A percentile compares a stretch with the other conserved stretches of the same genome.
Evolutionary conservation across 2,888 invertebrate genomes (phyloP).

Genomic region (Caenorhabditis afra): DNA sequence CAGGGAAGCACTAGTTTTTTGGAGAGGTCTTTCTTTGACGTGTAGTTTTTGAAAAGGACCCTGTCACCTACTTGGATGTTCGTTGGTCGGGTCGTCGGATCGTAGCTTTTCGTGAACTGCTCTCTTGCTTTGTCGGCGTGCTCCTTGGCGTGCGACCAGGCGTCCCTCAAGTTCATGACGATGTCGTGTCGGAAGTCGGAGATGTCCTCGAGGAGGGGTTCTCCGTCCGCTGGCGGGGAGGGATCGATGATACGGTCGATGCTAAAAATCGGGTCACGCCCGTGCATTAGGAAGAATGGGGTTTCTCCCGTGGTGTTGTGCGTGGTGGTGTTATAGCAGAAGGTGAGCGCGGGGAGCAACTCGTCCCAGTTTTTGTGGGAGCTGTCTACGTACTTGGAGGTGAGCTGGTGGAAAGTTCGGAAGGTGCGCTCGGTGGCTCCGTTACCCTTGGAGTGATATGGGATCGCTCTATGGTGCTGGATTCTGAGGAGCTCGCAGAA

Average conservation of each 20-base stretch:
- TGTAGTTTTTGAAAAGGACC: conserved; percentile 11
- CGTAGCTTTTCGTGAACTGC: background rate
- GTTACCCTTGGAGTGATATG: conserved; percentile 66
- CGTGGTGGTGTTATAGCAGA: conserved; percentile 57
- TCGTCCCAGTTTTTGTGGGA: conserved; percentile 47
- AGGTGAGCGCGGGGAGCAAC: conserved; percentile 18
- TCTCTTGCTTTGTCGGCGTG: background rate
- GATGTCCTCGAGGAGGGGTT: background rate
- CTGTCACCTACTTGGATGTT: conserved; percentile 19
- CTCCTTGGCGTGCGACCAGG: conserved; percentile 8
- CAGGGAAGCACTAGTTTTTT: conserved; percentile 18
- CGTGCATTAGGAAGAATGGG: conserved; percentile 56
- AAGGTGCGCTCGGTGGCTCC: conserved; percentile 70
- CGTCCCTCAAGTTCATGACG: background rate
- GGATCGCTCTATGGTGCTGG: conserved; percentile 46
- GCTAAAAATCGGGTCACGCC: conserved; percentile 51
- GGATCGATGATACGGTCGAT: conserved; percentile 46
- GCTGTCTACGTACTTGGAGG: conserved; percentile 44
- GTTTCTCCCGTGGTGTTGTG: too few relatives aligned
- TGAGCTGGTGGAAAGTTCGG: conserved; percentile 52
- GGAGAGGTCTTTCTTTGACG: background rate
- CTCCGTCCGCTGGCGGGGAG: background rate
- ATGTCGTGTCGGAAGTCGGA: background rate
- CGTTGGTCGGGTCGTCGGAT: background rate
- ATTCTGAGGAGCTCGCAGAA: conserved; percentile 22